Conservation (phyloP, 2,797 vertebrate genomes). For the Acipenser oxyrinchus region DNA sequence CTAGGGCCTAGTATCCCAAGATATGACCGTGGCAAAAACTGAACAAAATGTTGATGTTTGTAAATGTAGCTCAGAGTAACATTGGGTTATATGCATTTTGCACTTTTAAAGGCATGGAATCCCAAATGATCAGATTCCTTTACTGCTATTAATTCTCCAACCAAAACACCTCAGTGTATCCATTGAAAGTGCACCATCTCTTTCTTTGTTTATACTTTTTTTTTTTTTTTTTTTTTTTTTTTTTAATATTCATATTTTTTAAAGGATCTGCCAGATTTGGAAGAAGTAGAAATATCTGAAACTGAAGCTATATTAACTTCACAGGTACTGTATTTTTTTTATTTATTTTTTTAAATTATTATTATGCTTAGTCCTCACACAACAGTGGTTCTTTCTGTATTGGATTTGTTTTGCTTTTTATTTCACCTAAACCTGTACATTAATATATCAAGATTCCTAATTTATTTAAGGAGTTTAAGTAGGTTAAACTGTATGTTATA, state of each 20-base stretch:
- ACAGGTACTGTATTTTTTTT: conserved; percentile 26
- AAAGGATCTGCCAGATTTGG: conserved; percentile 85
- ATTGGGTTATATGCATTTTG: too few relatives aligned
- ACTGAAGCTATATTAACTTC: conserved; percentile 22
- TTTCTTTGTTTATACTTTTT: too few relatives aligned
- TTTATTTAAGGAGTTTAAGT: too few relatives aligned
- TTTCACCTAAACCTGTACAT: too few relatives aligned
- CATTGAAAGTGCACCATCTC: background rate
- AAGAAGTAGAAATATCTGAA: conserved; percentile 54
- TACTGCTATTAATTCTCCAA: background rate
- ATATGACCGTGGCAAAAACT: too few relatives aligned
- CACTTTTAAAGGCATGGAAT: too few relatives aligned
- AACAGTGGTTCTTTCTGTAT: background rate
- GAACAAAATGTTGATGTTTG: too few relatives aligned
- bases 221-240: background rate
- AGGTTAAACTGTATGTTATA: too few relatives aligned
- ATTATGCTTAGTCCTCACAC: background rate
- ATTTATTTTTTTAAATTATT: background rate
- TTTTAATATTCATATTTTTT: conserved; percentile 2
- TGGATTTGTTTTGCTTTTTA: too few relatives aligned
- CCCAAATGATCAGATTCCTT: background rate
- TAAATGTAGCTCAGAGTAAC: too few relatives aligned
- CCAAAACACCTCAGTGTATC: conserved; percentile 1
- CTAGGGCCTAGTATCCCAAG: too few relatives aligned
- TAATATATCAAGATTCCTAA: too few relatives aligned